Percentiles rank a stretch among this genome's conserved stretches.
These are phyloP conservation scores for Drepanosiphum platanoidis DNA, from an alignment of 2,888 invertebrate species.

Conservation along the genomic window DNA sequence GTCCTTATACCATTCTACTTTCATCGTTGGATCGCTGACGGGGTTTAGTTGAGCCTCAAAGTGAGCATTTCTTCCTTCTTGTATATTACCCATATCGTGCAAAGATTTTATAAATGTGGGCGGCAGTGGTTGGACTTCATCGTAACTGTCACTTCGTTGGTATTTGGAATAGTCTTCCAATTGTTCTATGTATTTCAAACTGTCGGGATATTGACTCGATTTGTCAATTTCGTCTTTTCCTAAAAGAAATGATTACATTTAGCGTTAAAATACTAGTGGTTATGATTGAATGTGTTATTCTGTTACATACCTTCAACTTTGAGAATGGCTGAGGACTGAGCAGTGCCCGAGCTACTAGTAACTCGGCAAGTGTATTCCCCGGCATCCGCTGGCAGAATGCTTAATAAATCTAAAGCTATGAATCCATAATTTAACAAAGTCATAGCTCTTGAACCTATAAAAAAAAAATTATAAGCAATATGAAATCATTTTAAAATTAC, in stretches of 20 bases:
- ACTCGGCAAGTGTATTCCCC: slow-evolving; percentile 93
- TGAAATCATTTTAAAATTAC: background rate
- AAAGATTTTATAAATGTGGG: slow-evolving; percentile 90
- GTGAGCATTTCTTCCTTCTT: slow-evolving; percentile 91
- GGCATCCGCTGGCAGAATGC: slow-evolving; percentile 84
- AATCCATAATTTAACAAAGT: slow-evolving; percentile 97
- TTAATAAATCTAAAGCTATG: slow-evolving; percentile 91
- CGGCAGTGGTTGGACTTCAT: slow-evolving; percentile 82
- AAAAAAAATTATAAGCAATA: background rate
- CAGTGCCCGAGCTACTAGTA: slow-evolving; percentile 85
- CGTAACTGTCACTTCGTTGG: slow-evolving; percentile 84
- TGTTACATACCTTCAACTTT: slow-evolving; percentile 75
- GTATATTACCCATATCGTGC: slow-evolving; percentile 84
- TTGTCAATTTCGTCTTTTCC: slow-evolving; percentile 86
- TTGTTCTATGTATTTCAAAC: slow-evolving; percentile 88
- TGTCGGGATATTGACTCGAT: slow-evolving; percentile 89
- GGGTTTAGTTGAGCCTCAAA: slow-evolving; percentile 93
- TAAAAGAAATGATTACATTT: slow-evolving; percentile 3
- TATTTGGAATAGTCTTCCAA: slow-evolving; percentile 90
- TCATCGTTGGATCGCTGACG: slow-evolving; percentile 92
- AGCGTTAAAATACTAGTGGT: background rate
- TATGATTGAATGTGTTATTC: background rate
- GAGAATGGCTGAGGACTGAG: slow-evolving; percentile 84
- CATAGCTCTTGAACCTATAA: slow-evolving; percentile 90
- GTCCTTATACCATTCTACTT: slow-evolving; percentile 95